Evolutionary conservation across 2,888 invertebrate genomes (phyloP).

Genomic region (Trimorus sp.): DNA sequence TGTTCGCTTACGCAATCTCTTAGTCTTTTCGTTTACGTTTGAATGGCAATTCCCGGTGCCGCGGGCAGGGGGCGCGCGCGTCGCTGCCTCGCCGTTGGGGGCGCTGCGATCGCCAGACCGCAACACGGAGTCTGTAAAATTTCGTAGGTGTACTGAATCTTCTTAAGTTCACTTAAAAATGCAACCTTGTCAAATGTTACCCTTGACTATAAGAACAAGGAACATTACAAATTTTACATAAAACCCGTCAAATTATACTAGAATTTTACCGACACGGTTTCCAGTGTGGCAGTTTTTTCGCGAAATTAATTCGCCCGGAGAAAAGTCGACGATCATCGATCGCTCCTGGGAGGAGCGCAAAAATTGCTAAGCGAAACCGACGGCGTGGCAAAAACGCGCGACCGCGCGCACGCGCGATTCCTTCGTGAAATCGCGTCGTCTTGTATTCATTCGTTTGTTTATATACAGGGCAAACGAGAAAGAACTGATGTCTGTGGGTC

Average conservation of each 20-base stretch:
- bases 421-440: constrained; percentile 42
- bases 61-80: background rate
- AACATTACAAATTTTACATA: no score
- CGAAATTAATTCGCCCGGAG: no score
- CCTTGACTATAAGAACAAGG: no score
- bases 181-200: no score
- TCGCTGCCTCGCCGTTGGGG: background rate
- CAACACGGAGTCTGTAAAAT: no score
- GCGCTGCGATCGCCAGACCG: no score
- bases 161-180: no score
- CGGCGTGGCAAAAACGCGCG: background rate
- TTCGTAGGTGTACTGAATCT: no score
- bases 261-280: no score
- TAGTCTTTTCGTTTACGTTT: constrained; percentile 27
- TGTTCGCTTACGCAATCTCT: constrained; percentile 49
- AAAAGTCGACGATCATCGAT: background rate
- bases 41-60: constrained; percentile 52
- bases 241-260: no score
- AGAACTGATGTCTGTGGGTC: constrained; percentile 64
- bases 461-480: constrained; percentile 54
- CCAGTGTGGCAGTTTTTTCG: background rate
- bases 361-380: no score
- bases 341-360: no score
- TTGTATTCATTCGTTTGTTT: constrained; percentile 45
- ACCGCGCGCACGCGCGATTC: constrained; percentile 27